Evolutionary conservation across 2,888 invertebrate genomes (phyloP).

Genomic region (Melitaea athalia): DNA sequence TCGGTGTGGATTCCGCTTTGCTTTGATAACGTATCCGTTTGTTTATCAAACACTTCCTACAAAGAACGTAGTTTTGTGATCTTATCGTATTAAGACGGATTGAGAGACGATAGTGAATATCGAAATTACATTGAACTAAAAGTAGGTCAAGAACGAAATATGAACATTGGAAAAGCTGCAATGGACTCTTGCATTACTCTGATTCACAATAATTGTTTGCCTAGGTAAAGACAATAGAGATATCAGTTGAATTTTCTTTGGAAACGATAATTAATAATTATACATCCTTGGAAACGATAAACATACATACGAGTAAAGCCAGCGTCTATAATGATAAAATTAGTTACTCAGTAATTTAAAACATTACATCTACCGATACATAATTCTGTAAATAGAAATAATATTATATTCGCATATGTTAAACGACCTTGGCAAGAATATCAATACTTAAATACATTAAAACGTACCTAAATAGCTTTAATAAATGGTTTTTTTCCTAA

Average conservation of each 20-base stretch:
- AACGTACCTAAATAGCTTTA: background rate
- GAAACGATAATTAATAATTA: too few species aligned
- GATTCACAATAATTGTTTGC: constrained; percentile 12
- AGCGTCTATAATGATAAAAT: background rate
- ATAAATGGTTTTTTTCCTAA: too few species aligned
- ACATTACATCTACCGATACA: background rate
- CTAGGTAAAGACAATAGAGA: constrained; percentile 2
- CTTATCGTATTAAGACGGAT: constrained; percentile 25
- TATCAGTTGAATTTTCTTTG: background rate
- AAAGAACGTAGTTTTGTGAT: background rate
- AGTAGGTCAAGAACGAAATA: constrained; percentile 54
- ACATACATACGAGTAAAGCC: background rate
- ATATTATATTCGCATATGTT: constrained; percentile 6
- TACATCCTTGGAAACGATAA: too few species aligned
- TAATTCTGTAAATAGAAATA: background rate
- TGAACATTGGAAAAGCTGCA: constrained; percentile 46
- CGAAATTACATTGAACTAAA: constrained; percentile 31
- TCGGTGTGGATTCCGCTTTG: background rate
- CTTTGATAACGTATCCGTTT: constrained; percentile 5
- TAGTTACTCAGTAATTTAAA: background rate
- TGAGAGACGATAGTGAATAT: constrained; percentile 15
- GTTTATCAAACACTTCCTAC: constrained; percentile 12
- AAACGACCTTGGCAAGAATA: constrained; percentile 22
- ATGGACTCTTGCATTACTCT: constrained; percentile 38
- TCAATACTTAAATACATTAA: background rate